A percentile compares a stretch with the other conserved stretches of the same genome.
phyloP scores from a whole-genome alignment of 2,797 vertebrate species.

The Vireo griseus region DNA sequence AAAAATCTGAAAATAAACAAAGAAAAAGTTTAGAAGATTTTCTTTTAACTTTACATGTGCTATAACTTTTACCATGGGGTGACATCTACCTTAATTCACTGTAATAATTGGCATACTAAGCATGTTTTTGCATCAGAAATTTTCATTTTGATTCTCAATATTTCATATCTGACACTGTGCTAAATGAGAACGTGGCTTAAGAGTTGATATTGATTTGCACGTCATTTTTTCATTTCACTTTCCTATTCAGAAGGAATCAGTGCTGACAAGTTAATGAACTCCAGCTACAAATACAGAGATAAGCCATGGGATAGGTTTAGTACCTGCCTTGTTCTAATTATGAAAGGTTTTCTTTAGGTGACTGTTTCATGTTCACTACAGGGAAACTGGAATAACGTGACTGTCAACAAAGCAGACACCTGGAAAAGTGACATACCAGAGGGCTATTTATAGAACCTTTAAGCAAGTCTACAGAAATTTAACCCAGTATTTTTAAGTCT shows the following conservation, averaged over 20 bases:
- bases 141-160: neutral
- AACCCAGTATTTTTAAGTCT: neutral
- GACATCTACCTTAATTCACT: neutral
- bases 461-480: neutral
- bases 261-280: conserved; percentile 74
- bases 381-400: neutral
- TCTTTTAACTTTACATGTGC: neutral
- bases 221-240: conserved; percentile 54
- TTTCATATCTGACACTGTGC: conserved; percentile 5
- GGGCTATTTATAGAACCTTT: neutral
- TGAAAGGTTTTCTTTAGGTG: conserved; percentile 9
- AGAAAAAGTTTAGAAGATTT: neutral
- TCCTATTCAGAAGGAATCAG: conserved; percentile 47
- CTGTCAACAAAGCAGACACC: conserved; percentile 5
- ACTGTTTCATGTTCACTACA: conserved; percentile 24
- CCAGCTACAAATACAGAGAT: conserved; percentile 57
- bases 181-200: conserved; percentile 36
- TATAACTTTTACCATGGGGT: neutral
- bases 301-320: conserved; percentile 46
- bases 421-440: neutral
- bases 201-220: conserved; percentile 47
- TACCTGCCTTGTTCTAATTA: conserved; percentile 62
- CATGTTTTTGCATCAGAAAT: neutral
- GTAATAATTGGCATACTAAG: neutral
- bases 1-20: neutral